These are phyloP conservation scores for Hybos culiciformis DNA, from an alignment of 2,888 invertebrate genomes.

Conservation along the genomic window DNA sequence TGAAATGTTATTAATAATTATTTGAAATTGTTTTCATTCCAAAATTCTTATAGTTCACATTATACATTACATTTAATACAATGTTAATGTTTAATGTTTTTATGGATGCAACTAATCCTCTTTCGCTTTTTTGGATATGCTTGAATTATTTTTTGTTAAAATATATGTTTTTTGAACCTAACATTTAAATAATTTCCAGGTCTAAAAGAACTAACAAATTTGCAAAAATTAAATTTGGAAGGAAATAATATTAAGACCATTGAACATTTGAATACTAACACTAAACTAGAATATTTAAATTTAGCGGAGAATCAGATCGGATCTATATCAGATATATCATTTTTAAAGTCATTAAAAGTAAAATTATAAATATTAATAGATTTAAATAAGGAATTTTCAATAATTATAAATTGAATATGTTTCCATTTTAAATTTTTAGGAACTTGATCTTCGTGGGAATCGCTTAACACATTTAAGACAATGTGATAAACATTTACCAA, in stretches of 20 bases:
- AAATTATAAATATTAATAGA: slow-evolving; percentile 17
- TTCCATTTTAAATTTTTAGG: slow-evolving; percentile 40
- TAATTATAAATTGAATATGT: background rate
- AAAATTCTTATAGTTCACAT: too few species aligned
- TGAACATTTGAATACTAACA: slow-evolving; percentile 72
- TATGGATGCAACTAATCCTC: too few species aligned
- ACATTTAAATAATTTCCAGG: too few species aligned
- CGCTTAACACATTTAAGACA: slow-evolving; percentile 67
- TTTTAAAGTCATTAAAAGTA: slow-evolving; percentile 71
- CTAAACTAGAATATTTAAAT: slow-evolving; percentile 70
- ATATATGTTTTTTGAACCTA: too few species aligned
- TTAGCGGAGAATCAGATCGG: slow-evolving; percentile 80
- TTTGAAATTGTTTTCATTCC: too few species aligned
- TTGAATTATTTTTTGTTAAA: too few species aligned
- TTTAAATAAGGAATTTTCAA: background rate
- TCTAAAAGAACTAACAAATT: slow-evolving; percentile 64
- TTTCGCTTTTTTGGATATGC: too few species aligned
- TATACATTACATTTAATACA: too few species aligned
- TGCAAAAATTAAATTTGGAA: slow-evolving; percentile 69
- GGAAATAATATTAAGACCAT: slow-evolving; percentile 89
- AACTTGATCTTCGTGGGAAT: slow-evolving; percentile 73
- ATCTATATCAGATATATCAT: slow-evolving; percentile 71
- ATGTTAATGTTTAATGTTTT: too few species aligned
- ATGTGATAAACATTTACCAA: slow-evolving; percentile 70
- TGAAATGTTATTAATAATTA: too few species aligned